phyloP scores from a whole-genome alignment of 2,113 vertebrate genomes.

The Elaphurus davidianus region DNA sequence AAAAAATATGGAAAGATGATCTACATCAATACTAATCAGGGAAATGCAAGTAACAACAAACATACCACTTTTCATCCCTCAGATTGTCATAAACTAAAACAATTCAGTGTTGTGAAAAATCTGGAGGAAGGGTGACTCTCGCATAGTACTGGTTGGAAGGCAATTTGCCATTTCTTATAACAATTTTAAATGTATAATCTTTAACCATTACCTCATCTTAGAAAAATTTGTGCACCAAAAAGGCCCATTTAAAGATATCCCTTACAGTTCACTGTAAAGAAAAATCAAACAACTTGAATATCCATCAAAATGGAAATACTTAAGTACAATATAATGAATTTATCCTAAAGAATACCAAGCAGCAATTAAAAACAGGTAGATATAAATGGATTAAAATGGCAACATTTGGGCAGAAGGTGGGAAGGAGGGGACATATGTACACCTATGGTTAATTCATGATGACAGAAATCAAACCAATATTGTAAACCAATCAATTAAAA shows the following conservation, averaged over 20 bases:
- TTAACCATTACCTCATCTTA: not conserved
- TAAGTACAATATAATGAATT: not conserved
- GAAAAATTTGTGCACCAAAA: not conserved
- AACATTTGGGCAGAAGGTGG: not conserved
- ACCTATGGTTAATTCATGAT: not conserved
- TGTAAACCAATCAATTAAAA: not conserved
- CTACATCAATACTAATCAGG: not conserved
- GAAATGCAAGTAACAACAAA: not conserved
- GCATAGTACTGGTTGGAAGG: not conserved
- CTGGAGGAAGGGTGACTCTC: not conserved
- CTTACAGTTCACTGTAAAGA: not conserved
- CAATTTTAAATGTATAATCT: not conserved
- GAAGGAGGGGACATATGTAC: not conserved
- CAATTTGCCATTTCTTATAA: not conserved
- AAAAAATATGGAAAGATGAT: not conserved
- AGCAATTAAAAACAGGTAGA: not conserved
- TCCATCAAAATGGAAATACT: not conserved
- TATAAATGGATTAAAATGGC: not conserved
- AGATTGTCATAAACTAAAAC: not conserved
- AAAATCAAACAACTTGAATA: not conserved
- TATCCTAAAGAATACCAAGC: not conserved
- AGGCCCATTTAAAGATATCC: not conserved
- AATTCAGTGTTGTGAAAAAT: not conserved
- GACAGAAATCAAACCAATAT: not conserved
- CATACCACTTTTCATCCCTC: not conserved